Percentiles rank a stretch among this genome's conserved stretches.
These are phyloP conservation scores for Helicoverpa assulta DNA, from an alignment of 2,888 invertebrate species.

Conservation along the genomic window DNA sequence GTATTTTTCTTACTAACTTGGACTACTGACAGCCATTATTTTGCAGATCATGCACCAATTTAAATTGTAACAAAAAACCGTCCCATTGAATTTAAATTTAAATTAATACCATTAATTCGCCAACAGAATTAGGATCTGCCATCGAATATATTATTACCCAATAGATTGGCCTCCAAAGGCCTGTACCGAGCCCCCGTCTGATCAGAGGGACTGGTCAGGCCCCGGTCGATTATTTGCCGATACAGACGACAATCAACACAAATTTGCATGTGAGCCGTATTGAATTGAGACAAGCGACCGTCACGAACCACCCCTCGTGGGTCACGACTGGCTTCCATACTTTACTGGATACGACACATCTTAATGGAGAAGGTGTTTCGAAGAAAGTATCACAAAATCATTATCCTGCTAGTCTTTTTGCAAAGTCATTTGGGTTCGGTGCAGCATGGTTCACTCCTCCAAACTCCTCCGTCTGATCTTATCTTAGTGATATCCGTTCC, in stretches of 20 bases:
- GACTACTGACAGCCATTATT: neutral
- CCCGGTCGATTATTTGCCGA: conserved; percentile 82
- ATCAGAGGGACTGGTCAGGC: conserved; percentile 55
- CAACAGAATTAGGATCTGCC: conserved; percentile 48
- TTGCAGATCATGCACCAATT: conserved; percentile 8
- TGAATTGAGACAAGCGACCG: conserved; percentile 82
- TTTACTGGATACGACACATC: conserved; percentile 60
- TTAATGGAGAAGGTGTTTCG: neutral
- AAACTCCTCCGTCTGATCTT: no score
- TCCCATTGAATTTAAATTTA: conserved; percentile 48
- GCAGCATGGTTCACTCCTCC: no score
- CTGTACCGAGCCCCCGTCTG: conserved; percentile 30
- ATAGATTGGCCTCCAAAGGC: conserved; percentile 54
- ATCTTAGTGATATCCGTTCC: no score
- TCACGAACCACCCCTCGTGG: conserved; percentile 73
- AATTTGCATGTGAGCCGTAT: conserved; percentile 86
- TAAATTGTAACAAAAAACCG: conserved; percentile 23
- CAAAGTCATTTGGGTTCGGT: no score
- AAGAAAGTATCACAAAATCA: no score
- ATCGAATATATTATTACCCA: conserved; percentile 61
- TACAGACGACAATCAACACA: conserved; percentile 84
- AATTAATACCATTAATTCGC: conserved; percentile 53
- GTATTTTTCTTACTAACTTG: no score
- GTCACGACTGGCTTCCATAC: conserved; percentile 55
- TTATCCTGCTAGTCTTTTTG: no score